Evolutionary conservation across 30 jellyfish, hydroid and myxozoan genomes (phyloP), one percentile per base, ranked within the genome.

Genomic region (Hydractinia symbiolongicarpus): DNA sequence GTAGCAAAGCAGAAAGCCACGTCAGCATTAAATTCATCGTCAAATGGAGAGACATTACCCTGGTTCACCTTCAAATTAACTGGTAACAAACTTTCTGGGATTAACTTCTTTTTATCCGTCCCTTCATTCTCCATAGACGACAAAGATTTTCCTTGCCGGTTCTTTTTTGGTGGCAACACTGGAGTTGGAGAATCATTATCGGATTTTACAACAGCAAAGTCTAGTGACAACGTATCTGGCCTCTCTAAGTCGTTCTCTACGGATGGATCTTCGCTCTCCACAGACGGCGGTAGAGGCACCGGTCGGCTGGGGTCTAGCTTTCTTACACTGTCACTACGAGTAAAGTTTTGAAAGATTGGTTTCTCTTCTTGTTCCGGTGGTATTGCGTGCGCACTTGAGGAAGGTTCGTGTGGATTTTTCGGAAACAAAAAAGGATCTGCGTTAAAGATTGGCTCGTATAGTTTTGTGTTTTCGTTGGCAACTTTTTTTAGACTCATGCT

Each of bases 211-310:
- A 64, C 17, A 51, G 74, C 74, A 30, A 30, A 30, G 44, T 30
- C 44, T 30, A 30, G 44, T 30, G 44, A 30, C 44, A 30, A 30
- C 19, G 74, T 6, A n/a, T n/a, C 19, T 6, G 19, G 19, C 19
- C 17, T 64, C 74, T 64, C 74, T 51, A 64, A 44, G 9, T 0
- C 17, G 8, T 44, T n/a, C 17, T 4, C 7, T 13, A 6, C 74
- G 9, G 74, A 64, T 13, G 74, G 74, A n/a, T 86, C 87, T 14
- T 60, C 51, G 54, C 49, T 50, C 21, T 84, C 6, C 20, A 5
- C 70, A 60, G 87, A 90, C 6, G 95, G 95, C 11, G 95, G 95
- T 57, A 86, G 51, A 4, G 95, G 95, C 30, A 86, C 89, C 16
- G 95, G 95, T 57, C 87, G 53, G 16, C 76, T 61, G 10, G 79